Percentiles rank a stretch among this genome's conserved stretches.
phyloP scores from a whole-genome alignment of 2,797 vertebrate genomes.

The Fringilla coelebs region DNA sequence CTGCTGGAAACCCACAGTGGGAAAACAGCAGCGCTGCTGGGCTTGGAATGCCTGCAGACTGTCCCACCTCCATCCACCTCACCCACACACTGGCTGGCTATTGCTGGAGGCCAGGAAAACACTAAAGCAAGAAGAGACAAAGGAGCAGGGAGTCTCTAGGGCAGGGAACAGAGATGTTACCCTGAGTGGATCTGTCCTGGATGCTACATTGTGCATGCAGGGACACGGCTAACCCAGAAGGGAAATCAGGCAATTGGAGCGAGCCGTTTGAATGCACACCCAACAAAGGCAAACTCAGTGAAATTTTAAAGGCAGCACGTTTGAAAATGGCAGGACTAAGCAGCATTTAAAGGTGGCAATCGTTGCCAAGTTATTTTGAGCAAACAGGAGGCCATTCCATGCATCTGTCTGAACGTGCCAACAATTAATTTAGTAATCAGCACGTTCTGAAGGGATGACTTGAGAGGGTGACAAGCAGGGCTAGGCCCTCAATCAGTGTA shows the following conservation, averaged over 20 bases:
- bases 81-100: rapidly evolving
- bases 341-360: background rate
- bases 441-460: background rate
- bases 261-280: background rate
- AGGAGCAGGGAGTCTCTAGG: background rate
- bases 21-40: background rate
- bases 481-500: background rate
- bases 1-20: background rate
- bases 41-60: background rate
- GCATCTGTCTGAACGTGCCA: background rate
- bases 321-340: background rate
- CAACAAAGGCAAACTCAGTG: conserved; percentile 4
- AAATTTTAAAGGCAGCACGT: conserved; percentile 10
- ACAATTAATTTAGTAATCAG: conserved; percentile 18
- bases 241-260: background rate
- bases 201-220: background rate
- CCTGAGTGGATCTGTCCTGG: background rate
- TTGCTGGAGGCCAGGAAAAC: background rate
- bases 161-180: background rate
- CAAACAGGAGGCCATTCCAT: background rate
- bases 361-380: background rate
- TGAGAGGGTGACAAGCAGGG: background rate
- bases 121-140: background rate
- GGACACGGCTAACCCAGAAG: background rate
- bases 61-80: background rate